Conservation (phyloP, 2,888 invertebrate species). For the Microdon myrmicae region DNA sequence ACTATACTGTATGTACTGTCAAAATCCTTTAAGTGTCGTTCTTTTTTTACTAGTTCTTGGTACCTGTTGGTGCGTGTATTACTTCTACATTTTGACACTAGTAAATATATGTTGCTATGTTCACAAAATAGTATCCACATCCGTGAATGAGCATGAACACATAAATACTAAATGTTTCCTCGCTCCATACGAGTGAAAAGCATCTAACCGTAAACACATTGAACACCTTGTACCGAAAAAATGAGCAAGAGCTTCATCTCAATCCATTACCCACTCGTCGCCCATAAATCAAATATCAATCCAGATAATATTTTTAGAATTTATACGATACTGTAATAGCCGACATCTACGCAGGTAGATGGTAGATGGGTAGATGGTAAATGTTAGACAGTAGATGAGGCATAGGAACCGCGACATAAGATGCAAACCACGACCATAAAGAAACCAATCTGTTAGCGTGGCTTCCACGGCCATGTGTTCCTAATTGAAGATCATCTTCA, state of each 20-base stretch:
- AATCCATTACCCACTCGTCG: constrained; percentile 50
- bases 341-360: constrained; percentile 49
- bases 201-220: constrained; percentile 38
- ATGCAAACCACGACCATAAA: constrained; percentile 5
- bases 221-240: constrained; percentile 13
- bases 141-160: too few species aligned
- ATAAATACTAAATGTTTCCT: too few species aligned
- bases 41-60: too few species aligned
- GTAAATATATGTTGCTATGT: too few species aligned
- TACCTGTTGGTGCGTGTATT: too few species aligned
- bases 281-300: constrained; percentile 50
- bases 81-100: too few species aligned
- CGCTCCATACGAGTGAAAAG: constrained; percentile 18
- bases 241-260: constrained; percentile 5
- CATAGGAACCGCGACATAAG: constrained; percentile 18
- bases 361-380: too few species aligned
- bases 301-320: constrained; percentile 50
- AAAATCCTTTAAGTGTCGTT: too few species aligned
- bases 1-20: too few species aligned
- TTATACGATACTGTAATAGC: constrained; percentile 42
- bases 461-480: neutral
- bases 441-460: constrained; percentile 2
- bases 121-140: too few species aligned
- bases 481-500: constrained; percentile 8
- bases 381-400: too few species aligned